These are phyloP conservation scores for Dicyrtoma fusca DNA, from an alignment of 2,888 invertebrate species.

Conservation along the genomic window DNA sequence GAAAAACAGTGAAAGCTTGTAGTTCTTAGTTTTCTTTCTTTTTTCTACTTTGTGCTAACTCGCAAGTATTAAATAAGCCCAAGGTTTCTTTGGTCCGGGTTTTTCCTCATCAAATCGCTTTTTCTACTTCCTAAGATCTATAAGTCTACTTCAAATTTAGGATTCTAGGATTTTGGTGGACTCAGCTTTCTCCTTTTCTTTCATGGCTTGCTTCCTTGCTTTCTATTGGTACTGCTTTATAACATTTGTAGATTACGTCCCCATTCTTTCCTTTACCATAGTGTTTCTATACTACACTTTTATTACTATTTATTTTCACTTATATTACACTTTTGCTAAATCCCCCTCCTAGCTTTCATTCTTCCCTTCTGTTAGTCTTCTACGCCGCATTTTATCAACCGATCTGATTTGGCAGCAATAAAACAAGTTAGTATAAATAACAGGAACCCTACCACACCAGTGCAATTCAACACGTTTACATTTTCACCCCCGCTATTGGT, in stretches of 20 bases:
- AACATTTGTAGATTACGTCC: neutral
- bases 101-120: slow-evolving; percentile 36
- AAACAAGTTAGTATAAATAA: slow-evolving; percentile 34
- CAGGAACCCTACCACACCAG: slow-evolving; percentile 10
- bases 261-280: neutral
- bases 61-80: slow-evolving; percentile 44
- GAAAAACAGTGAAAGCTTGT: too few relatives aligned
- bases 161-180: too few relatives aligned
- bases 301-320: neutral
- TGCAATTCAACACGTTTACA: neutral
- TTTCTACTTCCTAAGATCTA: neutral
- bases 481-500: neutral
- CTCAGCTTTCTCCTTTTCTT: too few relatives aligned
- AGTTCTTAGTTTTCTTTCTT: too few relatives aligned
- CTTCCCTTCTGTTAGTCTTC: neutral
- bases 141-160: neutral
- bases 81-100: neutral
- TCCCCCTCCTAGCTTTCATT: neutral
- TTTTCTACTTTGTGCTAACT: too few relatives aligned
- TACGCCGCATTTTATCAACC: slow-evolving; percentile 31
- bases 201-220: neutral
- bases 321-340: neutral
- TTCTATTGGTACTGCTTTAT: neutral
- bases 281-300: neutral
- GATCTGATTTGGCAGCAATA: slow-evolving; percentile 37